Conservation (phyloP, 2,113 vertebrate species). For the Pagrus major region DNA sequence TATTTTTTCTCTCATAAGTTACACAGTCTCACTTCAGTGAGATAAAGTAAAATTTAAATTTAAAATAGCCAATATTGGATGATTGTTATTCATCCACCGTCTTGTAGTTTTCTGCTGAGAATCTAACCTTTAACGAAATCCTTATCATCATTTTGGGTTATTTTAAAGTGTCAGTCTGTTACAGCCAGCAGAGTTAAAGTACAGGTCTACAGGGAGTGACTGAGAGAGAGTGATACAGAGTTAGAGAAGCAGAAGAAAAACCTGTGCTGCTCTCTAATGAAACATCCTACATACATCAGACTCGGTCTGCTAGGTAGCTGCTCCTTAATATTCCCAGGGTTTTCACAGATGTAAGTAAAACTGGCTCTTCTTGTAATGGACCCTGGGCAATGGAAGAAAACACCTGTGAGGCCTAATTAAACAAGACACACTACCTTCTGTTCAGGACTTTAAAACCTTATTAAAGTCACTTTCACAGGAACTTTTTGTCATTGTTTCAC, state of each 20-base stretch:
- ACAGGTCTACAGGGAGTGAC: conserved; percentile 6
- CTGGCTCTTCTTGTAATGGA: conserved; percentile 41
- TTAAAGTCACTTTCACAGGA: conserved; percentile 18
- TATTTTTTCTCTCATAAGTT: not conserved
- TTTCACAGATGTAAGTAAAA: conserved; percentile 54
- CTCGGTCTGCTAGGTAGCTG: conserved; percentile 33
- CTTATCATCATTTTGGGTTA: not conserved
- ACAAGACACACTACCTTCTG: conserved; percentile 38
- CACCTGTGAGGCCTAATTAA: conserved; percentile 50
- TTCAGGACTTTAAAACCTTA: conserved; percentile 10
- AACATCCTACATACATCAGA: conserved; percentile 43
- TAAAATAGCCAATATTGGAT: not conserved
- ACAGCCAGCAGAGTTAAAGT: not conserved
- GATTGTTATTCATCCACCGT: not conserved
- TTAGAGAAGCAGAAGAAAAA: conserved; percentile 15
- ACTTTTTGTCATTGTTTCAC: conserved; percentile 20
- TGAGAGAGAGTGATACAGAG: not conserved
- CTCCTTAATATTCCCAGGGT: conserved; percentile 58
- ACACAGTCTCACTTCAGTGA: not conserved
- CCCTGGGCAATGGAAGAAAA: conserved; percentile 21
- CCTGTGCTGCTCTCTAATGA: conserved; percentile 45
- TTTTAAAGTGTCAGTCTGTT: conserved; percentile 23
- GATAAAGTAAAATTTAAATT: not conserved
- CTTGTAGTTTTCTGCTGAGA: no score
- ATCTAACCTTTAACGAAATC: not conserved